phyloP scores from a whole-genome alignment of 2,797 vertebrate species.

The Ambastaia sidthimunki region DNA sequence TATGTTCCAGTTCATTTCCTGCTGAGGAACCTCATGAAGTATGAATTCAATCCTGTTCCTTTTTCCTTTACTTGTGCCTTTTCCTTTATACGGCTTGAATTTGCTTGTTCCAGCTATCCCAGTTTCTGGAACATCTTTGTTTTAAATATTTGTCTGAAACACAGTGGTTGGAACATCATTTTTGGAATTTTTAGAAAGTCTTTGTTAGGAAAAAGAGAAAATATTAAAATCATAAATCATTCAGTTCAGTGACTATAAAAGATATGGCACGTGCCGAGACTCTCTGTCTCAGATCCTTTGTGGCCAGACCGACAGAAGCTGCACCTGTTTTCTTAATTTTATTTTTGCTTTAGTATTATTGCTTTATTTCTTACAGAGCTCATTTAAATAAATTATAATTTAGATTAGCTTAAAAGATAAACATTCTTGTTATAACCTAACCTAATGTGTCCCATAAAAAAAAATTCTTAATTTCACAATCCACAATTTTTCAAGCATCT shows the following conservation, averaged over 20 bases:
- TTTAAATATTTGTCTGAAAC: not conserved
- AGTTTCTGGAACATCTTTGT: not conserved
- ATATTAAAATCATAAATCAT: conserved; percentile 44
- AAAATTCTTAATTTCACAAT: not conserved
- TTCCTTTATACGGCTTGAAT: not conserved
- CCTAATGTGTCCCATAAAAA: not conserved
- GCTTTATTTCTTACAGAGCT: not conserved
- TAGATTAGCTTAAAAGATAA: not conserved
- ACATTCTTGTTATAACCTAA: not conserved
- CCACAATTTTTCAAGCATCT: not conserved
- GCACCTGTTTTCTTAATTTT: too few species aligned
- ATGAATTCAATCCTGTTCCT: not conserved
- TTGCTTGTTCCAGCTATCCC: not conserved
- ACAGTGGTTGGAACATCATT: not conserved
- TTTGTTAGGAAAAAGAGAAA: conserved; percentile 18
- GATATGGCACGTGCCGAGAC: conserved; percentile 21
- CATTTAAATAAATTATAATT: not conserved
- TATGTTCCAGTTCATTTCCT: conserved; percentile 2
- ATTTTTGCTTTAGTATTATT: too few species aligned
- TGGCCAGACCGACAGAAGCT: conserved; percentile 17
- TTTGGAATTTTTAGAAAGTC: not conserved
- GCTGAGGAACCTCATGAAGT: not conserved
- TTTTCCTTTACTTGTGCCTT: not conserved
- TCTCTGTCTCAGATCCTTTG: conserved; percentile 9
- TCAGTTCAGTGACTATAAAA: conserved; percentile 30